A percentile compares a stretch with the other conserved stretches of the same genome.
Conservation (phyloP, 2,113 vertebrate genomes). For the Anser cygnoides region DNA sequence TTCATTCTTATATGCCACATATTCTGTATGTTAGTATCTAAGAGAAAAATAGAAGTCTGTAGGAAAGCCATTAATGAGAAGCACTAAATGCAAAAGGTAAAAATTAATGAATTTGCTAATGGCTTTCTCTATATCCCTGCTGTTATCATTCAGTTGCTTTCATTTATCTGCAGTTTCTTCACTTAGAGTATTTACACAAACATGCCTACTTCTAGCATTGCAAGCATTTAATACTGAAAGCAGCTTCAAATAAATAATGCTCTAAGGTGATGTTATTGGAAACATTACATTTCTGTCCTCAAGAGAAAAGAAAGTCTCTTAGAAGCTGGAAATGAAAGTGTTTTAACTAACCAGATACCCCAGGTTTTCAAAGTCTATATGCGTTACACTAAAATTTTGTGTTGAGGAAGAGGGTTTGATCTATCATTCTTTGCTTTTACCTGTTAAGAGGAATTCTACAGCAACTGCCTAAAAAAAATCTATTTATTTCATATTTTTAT, state of each 20-base stretch:
- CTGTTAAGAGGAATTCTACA: background rate
- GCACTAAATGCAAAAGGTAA: constrained; percentile 43
- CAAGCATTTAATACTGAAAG: background rate
- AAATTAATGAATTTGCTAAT: constrained; percentile 44
- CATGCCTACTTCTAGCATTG: background rate
- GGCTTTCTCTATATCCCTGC: constrained; percentile 20
- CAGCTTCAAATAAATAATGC: background rate
- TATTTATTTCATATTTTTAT: background rate
- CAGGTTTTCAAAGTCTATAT: background rate
- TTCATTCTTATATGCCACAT: background rate
- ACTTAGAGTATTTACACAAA: constrained; percentile 33
- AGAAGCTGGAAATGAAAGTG: background rate
- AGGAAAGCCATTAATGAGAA: constrained; percentile 41
- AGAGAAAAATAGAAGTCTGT: constrained; percentile 23
- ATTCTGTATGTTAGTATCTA: constrained; percentile 30
- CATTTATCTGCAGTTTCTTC: constrained; percentile 19
- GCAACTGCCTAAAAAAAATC: background rate
- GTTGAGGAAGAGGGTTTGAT: background rate
- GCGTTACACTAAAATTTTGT: background rate
- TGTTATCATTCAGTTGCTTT: constrained; percentile 30
- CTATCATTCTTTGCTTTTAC: background rate
- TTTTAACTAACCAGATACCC: background rate
- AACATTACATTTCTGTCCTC: background rate
- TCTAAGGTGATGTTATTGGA: background rate
- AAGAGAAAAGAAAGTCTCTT: background rate